Evolutionary conservation across 2,888 invertebrate genomes (phyloP).

Genomic region (Sphaerophoria rueppellii): DNA sequence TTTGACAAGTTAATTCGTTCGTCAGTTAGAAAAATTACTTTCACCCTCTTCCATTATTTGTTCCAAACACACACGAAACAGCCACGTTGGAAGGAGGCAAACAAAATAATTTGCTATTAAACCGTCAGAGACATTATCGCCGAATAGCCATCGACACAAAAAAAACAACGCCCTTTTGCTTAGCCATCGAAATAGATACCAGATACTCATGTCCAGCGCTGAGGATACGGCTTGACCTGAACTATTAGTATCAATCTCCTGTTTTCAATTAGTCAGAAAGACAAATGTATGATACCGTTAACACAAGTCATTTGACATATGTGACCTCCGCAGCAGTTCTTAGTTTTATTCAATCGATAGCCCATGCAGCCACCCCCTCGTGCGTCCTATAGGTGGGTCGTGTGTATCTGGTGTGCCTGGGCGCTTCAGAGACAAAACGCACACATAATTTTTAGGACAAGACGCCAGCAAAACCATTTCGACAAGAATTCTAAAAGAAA

Average conservation of each 20-base stretch:
- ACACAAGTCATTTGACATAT: constrained; percentile 73
- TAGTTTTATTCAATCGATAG: constrained; percentile 44
- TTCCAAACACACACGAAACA: background rate
- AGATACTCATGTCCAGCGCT: constrained; percentile 1
- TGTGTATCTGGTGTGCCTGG: constrained; percentile 21
- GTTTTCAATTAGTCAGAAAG: constrained; percentile 72
- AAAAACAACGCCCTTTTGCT: constrained; percentile 16
- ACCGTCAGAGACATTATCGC: constrained; percentile 71
- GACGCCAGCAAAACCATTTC: constrained; percentile 72
- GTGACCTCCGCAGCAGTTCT: constrained; percentile 52
- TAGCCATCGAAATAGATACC: constrained; percentile 9
- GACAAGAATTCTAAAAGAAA: constrained; percentile 59
- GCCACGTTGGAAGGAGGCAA: background rate
- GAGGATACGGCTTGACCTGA: constrained; percentile 47
- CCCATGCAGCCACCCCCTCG: constrained; percentile 30
- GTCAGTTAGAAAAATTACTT: constrained; percentile 68
- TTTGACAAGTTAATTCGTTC: constrained; percentile 69
- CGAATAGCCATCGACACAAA: constrained; percentile 47
- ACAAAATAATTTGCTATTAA: constrained; percentile 68
- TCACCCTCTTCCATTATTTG: constrained; percentile 14
- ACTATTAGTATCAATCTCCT: constrained; percentile 69
- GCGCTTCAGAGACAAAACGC: constrained; percentile 62
- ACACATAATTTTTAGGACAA: constrained; percentile 67
- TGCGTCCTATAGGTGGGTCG: background rate
- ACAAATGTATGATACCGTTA: constrained; percentile 72